phyloP scores from a whole-genome alignment of 1,140 invertebrate species.

The Scaptomyza graminum region DNA sequence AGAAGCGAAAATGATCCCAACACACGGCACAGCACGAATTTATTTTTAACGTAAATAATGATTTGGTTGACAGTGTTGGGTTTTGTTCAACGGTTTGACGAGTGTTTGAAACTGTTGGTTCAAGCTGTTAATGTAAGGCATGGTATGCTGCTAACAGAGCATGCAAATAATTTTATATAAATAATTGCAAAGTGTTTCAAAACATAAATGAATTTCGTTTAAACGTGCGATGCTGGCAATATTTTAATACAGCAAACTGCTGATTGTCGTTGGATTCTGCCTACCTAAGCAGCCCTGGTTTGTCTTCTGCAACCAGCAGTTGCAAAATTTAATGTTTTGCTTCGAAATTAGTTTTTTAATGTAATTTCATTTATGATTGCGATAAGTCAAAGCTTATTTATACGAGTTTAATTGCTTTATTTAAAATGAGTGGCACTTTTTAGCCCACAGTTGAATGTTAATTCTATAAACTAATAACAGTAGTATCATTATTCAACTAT shows the following conservation, averaged over 20 bases:
- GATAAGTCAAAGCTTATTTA: background rate
- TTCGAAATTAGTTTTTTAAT: too few relatives aligned
- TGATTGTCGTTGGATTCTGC: background rate
- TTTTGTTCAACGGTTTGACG: background rate
- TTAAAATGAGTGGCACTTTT: background rate
- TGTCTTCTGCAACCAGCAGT: background rate
- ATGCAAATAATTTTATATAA: background rate
- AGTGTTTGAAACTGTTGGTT: conserved; percentile 22
- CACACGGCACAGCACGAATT: conserved; percentile 39
- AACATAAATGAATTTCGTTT: background rate
- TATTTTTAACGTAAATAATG: conserved; percentile 55
- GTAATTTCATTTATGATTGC: too few relatives aligned
- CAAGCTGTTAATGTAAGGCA: conserved; percentile 5
- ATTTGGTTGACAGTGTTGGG: conserved; percentile 39
- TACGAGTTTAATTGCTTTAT: background rate
- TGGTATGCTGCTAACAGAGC: background rate
- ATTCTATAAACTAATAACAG: too few relatives aligned
- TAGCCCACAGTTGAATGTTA: too few relatives aligned
- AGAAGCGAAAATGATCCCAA: conserved; percentile 24
- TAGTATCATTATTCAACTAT: too few relatives aligned
- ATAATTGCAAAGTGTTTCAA: too few relatives aligned
- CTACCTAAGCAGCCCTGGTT: background rate
- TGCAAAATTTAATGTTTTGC: too few relatives aligned
- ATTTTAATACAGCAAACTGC: background rate
- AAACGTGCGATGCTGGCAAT: background rate